A percentile compares a stretch with the other conserved stretches of the same genome.
phyloP scores from a whole-genome alignment of 30 jellyfish, hydroid and myxozoan genomes.

The Cassiopea andromeda region DNA sequence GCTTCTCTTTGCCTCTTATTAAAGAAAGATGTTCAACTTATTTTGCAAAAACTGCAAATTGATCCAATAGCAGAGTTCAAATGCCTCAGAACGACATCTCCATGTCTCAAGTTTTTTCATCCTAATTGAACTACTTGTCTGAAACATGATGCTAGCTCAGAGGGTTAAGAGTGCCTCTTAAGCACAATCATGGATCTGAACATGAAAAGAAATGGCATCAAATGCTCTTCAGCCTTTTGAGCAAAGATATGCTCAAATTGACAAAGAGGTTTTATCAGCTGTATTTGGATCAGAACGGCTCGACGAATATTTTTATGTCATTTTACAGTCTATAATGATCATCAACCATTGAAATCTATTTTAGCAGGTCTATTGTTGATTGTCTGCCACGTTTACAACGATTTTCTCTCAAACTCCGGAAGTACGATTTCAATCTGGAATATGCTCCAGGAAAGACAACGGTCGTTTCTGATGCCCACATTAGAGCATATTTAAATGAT shows the following conservation, averaged over 20 bases:
- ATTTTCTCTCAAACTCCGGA: constrained; percentile 39
- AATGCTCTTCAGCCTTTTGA: constrained; percentile 19
- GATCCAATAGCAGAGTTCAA: constrained; percentile 58
- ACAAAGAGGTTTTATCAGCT: constrained; percentile 14
- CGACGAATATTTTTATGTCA: constrained; percentile 47
- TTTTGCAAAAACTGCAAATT: constrained; percentile 46
- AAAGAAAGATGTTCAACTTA: not conserved
- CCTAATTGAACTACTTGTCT: not conserved
- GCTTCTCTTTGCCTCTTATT: constrained; percentile 50
- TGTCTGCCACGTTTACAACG: constrained; percentile 58
- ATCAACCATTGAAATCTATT: constrained; percentile 21
- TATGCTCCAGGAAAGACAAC: constrained; percentile 24
- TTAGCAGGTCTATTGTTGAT: constrained; percentile 12
- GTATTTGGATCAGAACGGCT: constrained; percentile 1
- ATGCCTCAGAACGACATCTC: constrained; percentile 35
- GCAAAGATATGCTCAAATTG: constrained; percentile 41
- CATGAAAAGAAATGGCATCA: constrained; percentile 42
- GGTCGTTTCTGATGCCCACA: constrained; percentile 57
- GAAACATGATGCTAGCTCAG: constrained; percentile 28
- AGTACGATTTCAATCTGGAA: constrained; percentile 18
- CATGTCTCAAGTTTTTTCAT: constrained; percentile 10
- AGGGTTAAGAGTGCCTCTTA: constrained; percentile 68
- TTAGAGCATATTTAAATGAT: constrained; percentile 55
- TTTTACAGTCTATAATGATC: constrained; percentile 50
- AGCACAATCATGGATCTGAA: constrained; percentile 31